A percentile compares a stretch with the other conserved stretches of the same genome.
phyloP scores from a whole-genome alignment of 2,888 invertebrate species.

The Rhogogaster chlorosoma region DNA sequence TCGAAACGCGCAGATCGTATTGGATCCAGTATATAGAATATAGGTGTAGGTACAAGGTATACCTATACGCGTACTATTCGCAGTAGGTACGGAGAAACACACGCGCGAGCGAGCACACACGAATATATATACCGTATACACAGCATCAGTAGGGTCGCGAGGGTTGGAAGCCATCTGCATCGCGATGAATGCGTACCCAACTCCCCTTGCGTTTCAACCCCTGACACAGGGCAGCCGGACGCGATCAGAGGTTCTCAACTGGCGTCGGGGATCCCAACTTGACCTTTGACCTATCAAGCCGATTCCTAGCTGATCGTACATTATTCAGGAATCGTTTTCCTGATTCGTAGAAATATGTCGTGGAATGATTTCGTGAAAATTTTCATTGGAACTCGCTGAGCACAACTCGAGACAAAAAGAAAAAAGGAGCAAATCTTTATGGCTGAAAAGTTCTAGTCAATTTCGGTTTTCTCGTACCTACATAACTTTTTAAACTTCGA shows the following conservation, averaged over 20 bases:
- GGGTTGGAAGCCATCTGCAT: conserved; percentile 77
- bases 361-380: no score
- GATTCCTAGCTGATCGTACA: background rate
- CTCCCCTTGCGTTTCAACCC: conserved; percentile 70
- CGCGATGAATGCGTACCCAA: conserved; percentile 75
- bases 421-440: no score
- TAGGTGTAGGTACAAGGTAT: background rate
- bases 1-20: conserved; percentile 26
- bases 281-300: conserved; percentile 29
- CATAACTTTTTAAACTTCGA: no score
- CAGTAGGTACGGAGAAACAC: conserved; percentile 1
- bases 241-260: conserved; percentile 72
- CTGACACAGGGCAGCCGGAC: conserved; percentile 72
- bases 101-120: background rate
- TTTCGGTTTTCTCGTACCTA: no score
- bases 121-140: conserved; percentile 1
- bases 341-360: no score
- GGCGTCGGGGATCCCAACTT: conserved; percentile 45
- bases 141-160: conserved; percentile 63
- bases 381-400: no score
- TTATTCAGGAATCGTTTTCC: no score
- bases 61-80: conserved; percentile 42
- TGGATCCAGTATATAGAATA: conserved; percentile 6
- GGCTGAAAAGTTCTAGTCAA: no score
- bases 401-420: no score